Evolutionary conservation across 2,888 invertebrate genomes (phyloP), one percentile per base, ranked within the genome.

Genomic region (Cryptosula pallasiana): DNA sequence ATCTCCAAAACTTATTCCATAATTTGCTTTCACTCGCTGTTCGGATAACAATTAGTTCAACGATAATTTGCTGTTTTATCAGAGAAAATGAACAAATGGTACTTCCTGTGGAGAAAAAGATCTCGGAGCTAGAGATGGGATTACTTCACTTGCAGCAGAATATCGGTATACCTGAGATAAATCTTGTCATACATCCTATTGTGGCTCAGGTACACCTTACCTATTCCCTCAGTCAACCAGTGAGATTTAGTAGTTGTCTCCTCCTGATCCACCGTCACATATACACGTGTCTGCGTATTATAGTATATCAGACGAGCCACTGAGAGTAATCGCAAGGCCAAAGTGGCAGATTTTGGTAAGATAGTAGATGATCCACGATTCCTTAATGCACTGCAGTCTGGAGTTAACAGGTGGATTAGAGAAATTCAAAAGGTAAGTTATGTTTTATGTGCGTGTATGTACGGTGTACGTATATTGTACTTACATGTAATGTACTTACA

Each of bases 61-160:
- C n/a, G n/a, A n/a, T n/a, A n/a, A n/a, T n/a, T 20, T 3, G 2
- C 25, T n/a, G 2, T 5, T 25, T 27, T 27, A n/a, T 3, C 76
- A 91, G 95, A 79, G 98, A 98, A 88, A 97, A 98, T 69, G 98
- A 99, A 86, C 99, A 99, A 87, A 95, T 99, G 93, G 98, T 96
- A 27, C 96, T 98, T 35, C 93, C 95, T 0, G 97, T 99, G 36
- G 99, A 99, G 86, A 99, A 99, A 87, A 97, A 96, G 83, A 92
- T 99, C 81, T 96, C 97, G 0, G 99, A 99, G 84, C 87, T 98
- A 76, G 97, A 99, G 87, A 97, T 99, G 94, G 98, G 97, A 0
- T 87, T 99, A 70, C 87, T 99, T 72, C 99, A 99, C 86, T 88
- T 99, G 69, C 98, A 99, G 84, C 99, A 99, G 86, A 99, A 99